Evolutionary conservation across 2,797 vertebrate species (phyloP), one percentile per base, ranked within the genome.

Genomic region (Pangasius larnaudii): DNA sequence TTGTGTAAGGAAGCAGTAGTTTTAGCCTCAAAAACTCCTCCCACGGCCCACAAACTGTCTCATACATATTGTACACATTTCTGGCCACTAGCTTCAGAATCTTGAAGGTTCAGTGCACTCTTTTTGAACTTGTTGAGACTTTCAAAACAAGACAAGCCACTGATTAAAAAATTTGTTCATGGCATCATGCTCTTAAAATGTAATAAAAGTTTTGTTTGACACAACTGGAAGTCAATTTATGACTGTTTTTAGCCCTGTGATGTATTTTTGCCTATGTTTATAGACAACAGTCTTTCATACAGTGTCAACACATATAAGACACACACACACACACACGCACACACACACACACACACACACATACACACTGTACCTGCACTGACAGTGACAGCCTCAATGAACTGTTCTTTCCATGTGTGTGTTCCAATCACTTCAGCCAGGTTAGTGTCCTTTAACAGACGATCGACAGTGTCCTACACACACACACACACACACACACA

Each of bases 391-490:
- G 98, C 98, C 33, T 96, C 97, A 59, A 97, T 94, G 93, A 99
- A 98, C 94, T 99, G 98, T 90, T 99, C 98, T 87, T 95, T 95
- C 98, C 98, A 98, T 0, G 98, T 97, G 81, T 96, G 97, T 0
- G 98, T 98, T 39, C 97, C 98, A 2, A 99, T 94, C 91, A 99
- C 97, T 69, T 95, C 89, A 0, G 97, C 97, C 95, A 99, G 93
- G 91, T 98, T 98, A 0, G 97, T 97, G 91, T 98, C 97, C 94
- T 96, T 98, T 84, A 98, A 95, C 78, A 99, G 97, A 89, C 97
- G 97, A 93, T 98, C 97, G 92, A 99, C 97, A 0, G 97, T 98
- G 92, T 91, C 97, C 98, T 98, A 94, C 36, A 88, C 39, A 91
- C 81, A 90, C 69, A 88, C 75, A 86, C 78, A 92, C 51, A 93